These are phyloP conservation scores for Urocolius indicus DNA, from an alignment of 2,113 vertebrate species.

Conservation along the genomic window DNA sequence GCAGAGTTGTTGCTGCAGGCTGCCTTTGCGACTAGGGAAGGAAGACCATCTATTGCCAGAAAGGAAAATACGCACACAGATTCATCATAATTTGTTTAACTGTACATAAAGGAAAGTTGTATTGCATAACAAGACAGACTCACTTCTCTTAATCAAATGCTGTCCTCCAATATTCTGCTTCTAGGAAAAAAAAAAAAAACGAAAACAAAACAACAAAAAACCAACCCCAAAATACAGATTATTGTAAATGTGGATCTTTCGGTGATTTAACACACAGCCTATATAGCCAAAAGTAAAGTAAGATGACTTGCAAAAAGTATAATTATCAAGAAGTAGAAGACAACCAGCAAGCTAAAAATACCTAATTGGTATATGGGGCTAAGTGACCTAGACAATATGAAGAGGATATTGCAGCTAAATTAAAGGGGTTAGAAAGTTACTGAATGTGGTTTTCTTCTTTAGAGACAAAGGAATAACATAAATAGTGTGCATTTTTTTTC, in stretches of 20 bases:
- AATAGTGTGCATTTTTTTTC: not conserved
- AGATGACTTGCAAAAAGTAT: slow-evolving; percentile 8
- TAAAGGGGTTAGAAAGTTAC: not conserved
- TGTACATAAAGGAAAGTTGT: not conserved
- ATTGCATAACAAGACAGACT: not conserved
- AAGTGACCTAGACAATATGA: slow-evolving; percentile 24
- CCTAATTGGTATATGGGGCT: not conserved
- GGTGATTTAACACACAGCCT: not conserved
- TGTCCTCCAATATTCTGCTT: not conserved
- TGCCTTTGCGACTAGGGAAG: not conserved
- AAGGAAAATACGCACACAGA: not conserved
- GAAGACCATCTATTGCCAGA: not conserved
- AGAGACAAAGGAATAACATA: not conserved
- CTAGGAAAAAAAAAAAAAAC: not conserved
- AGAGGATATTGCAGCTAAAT: not conserved
- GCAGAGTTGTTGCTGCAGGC: not conserved
- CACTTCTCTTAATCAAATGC: not conserved
- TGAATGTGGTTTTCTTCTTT: not conserved
- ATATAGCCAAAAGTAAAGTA: not conserved
- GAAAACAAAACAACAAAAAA: too few species aligned
- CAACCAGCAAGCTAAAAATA: slow-evolving; percentile 33
- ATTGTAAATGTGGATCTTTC: not conserved
- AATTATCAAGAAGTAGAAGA: slow-evolving; percentile 1
- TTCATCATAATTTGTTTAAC: not conserved
- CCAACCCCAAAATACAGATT: not conserved